Evolutionary conservation across 2,113 vertebrate genomes (phyloP).

Genomic region (Sylvilagus bachmani): DNA sequence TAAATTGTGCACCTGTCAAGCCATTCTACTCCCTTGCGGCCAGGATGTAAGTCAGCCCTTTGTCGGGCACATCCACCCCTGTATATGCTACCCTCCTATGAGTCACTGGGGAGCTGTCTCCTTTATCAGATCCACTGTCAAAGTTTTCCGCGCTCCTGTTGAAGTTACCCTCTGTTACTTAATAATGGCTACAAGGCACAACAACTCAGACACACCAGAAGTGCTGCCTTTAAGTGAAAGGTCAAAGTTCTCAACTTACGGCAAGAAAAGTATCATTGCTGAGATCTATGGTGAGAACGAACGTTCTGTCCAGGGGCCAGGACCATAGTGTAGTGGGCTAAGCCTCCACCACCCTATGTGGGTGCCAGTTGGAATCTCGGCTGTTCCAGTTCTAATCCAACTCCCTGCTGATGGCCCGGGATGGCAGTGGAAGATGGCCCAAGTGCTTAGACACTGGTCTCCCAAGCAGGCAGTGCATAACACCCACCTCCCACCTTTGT

Average conservation of each 20-base stretch:
- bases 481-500: background rate
- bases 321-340: background rate
- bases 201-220: background rate
- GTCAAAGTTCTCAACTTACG: background rate
- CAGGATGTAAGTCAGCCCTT: too few species aligned
- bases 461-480: background rate
- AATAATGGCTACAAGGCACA: background rate
- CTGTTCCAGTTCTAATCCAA: too few species aligned
- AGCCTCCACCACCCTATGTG: too few species aligned
- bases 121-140: too few species aligned
- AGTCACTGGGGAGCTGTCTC: background rate
- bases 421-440: too few species aligned
- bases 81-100: too few species aligned
- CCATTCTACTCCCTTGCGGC: too few species aligned
- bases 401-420: too few species aligned
- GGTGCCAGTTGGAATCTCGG: too few species aligned
- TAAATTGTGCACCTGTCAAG: background rate
- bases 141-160: too few species aligned
- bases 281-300: background rate
- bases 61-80: too few species aligned
- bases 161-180: background rate
- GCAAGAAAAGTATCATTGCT: background rate
- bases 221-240: background rate
- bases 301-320: background rate
- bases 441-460: too few species aligned